Conservation (phyloP, 2,888 invertebrate genomes). For the Heliconius erato region DNA sequence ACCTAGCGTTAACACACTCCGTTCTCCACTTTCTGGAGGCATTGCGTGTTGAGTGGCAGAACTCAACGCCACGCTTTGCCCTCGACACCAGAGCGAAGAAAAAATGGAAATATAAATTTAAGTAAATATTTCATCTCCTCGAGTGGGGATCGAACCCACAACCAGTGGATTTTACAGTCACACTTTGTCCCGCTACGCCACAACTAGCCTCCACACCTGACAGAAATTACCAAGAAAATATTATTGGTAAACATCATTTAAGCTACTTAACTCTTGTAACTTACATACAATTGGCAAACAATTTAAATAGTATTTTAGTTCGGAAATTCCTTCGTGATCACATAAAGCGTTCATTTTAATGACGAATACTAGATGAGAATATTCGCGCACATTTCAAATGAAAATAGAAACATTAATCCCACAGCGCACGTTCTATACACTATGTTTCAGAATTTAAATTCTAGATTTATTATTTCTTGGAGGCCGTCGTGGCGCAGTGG, state of each 20-base stretch:
- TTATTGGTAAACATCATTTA: neutral
- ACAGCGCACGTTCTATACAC: neutral
- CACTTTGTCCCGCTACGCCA: too few species aligned
- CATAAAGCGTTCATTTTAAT: conserved; percentile 23
- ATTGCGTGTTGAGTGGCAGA: too few species aligned
- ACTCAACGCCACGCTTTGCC: too few species aligned
- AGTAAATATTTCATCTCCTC: too few species aligned
- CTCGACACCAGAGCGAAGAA: too few species aligned
- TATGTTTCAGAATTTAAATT: conserved; percentile 5
- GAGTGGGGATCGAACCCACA: too few species aligned
- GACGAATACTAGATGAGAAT: conserved; percentile 18
- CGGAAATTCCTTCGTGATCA: conserved; percentile 3
- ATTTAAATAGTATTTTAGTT: neutral
- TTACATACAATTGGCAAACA: neutral
- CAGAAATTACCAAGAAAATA: neutral
- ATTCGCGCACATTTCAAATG: conserved; percentile 26
- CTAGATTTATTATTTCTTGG: neutral
- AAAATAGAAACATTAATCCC: conserved; percentile 27
- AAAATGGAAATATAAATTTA: too few species aligned
- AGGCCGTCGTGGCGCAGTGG: neutral
- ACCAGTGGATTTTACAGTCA: too few species aligned
- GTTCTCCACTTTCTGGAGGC: too few species aligned
- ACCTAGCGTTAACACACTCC: too few species aligned
- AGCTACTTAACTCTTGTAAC: neutral
- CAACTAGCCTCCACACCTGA: too few species aligned